A percentile compares a stretch with the other conserved stretches of the same genome.
Conservation (phyloP, 2,888 invertebrate genomes). For the Brachyopa scutellaris region DNA sequence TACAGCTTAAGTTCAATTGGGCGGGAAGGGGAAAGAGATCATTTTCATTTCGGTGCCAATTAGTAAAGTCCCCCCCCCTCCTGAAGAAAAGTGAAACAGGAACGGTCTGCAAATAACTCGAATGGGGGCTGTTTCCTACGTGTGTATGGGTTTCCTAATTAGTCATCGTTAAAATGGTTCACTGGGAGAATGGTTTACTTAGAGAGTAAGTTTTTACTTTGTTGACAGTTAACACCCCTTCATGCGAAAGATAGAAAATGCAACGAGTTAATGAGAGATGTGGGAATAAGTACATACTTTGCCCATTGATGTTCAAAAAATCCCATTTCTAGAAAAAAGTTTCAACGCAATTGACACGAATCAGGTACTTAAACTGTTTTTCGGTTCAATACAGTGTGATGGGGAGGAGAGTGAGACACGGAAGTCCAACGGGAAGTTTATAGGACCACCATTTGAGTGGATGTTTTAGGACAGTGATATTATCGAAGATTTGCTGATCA, state of each 20-base stretch:
- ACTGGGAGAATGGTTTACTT: not conserved
- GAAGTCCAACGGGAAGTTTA: no score
- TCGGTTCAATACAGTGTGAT: no score
- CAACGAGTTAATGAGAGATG: constrained; percentile 34
- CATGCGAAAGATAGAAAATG: not conserved
- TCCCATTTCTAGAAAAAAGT: no score
- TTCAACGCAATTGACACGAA: no score
- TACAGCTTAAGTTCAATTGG: constrained; percentile 12
- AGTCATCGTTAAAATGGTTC: constrained; percentile 53
- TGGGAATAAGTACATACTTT: constrained; percentile 2
- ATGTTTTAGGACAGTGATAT: no score
- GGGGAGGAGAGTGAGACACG: no score
- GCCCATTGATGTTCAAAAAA: no score
- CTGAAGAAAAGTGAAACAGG: no score
- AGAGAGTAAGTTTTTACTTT: constrained; percentile 36
- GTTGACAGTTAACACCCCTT: constrained; percentile 44
- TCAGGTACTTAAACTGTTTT: no score
- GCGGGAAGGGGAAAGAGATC: not conserved
- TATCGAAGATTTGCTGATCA: no score
- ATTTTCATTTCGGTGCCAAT: constrained; percentile 56
- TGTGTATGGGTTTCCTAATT: constrained; percentile 50
- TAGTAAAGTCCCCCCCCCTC: constrained; percentile 24
- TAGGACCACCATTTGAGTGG: no score
- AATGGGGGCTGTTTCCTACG: not conserved
- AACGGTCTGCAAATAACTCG: constrained; percentile 8